Base-by-base conservation (phyloP, 1,140 invertebrate genomes). In the Drosophila sulfurigaster region DNA sequence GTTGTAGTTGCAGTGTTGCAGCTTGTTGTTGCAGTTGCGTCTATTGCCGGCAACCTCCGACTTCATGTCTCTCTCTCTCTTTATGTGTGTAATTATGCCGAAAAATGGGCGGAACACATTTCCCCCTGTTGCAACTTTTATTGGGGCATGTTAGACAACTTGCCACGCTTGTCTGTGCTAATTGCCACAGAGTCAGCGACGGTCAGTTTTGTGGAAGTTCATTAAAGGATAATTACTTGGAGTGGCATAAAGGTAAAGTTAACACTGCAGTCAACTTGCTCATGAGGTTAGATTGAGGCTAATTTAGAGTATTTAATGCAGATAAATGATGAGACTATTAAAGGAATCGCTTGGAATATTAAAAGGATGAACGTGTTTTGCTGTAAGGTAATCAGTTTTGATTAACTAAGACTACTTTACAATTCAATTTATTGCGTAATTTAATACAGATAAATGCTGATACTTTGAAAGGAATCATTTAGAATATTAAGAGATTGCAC, bases 91-190 rank as follows among this genome's bases (percentile, higher is more conserved):
- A 86, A 86, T 87, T 87, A 86, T 71, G 74, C 43, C 43, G 56
- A 32, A 74, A 74, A 87, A 69, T 70, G 78, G 82, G 82, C 70
- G 82, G 66, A 41, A 65, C 58, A 63, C 62, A 59, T 77, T 77
- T 20, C 5, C 38, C 15, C 49, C 16, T 45, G 35, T 25, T 52
- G 67, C 35, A 62, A 63, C 16, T 57, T 15, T 52, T 30, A 16
- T 11, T 65, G 43, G 2, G 48, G 51, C 41, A 63, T 46, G 8
- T 45, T 11, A 5, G 20, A 28, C 51, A 16, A 15, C 1, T 7
- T 28, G 41, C 7, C 16, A 10, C 10, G 32, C 51, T 54, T 65
- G 35, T 30, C 4, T n/a, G 49, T 4, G 20, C 10, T 30, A n/a
- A 28, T 30, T 52, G 49, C 25, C 25, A 30, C 49, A 43, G n/a